phyloP scores from a whole-genome alignment of 35 echinoderm and acorn worm genomes.

The Antedon bifida region DNA sequence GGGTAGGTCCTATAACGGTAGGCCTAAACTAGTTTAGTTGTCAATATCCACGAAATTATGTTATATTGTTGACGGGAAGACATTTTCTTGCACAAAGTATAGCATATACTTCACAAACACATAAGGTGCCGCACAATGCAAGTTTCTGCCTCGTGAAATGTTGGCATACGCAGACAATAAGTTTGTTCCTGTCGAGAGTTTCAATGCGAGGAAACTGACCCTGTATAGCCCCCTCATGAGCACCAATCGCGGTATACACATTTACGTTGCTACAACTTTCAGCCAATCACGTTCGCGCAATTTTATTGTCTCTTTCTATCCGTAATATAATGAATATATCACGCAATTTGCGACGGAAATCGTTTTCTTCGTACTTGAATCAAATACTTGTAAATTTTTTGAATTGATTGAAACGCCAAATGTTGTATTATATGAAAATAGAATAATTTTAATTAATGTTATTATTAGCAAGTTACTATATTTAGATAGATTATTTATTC shows the following conservation, averaged over 20 bases:
- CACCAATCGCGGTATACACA: neutral
- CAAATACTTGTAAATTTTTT: neutral
- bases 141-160: too few species aligned
- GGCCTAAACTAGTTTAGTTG: too few species aligned
- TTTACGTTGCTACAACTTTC: neutral
- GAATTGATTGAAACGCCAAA: neutral
- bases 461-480: neutral
- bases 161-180: too few species aligned
- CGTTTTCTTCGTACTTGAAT: neutral
- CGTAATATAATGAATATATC: too few species aligned
- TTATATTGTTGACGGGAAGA: too few species aligned
- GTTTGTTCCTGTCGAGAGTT: too few species aligned
- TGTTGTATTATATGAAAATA: neutral
- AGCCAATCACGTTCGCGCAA: neutral
- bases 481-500: neutral
- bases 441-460: neutral
- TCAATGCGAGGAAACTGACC: neutral
- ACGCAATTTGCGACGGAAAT: neutral
- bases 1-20: too few species aligned
- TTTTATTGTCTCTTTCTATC: neutral
- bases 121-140: too few species aligned
- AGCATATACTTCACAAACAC: too few species aligned
- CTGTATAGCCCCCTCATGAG: neutral
- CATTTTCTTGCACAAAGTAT: too few species aligned
- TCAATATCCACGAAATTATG: too few species aligned